Percentiles rank a stretch among this genome's conserved stretches.
These are phyloP conservation scores for Melipona beecheii DNA, from an alignment of 2,888 invertebrate genomes.

Conservation along the genomic window DNA sequence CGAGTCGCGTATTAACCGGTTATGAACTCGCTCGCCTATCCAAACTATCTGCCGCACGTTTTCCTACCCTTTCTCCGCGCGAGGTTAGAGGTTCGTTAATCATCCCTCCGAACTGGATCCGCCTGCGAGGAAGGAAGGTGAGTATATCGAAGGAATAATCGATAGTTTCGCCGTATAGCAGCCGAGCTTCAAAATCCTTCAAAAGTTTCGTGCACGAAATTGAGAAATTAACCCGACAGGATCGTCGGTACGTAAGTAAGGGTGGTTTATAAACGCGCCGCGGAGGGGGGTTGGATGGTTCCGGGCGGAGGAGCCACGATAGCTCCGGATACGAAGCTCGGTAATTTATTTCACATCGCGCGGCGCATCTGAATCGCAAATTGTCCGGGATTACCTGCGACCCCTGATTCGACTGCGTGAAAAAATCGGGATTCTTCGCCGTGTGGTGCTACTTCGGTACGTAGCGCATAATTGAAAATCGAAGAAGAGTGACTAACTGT, in stretches of 20 bases:
- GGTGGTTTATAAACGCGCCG: constrained; percentile 43
- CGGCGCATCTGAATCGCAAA: constrained; percentile 72
- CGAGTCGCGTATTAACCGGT: constrained; percentile 3
- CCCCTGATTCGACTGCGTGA: neutral
- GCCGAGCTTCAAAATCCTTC: no score
- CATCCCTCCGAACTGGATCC: constrained; percentile 14
- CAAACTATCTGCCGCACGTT: neutral
- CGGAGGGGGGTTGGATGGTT: constrained; percentile 21
- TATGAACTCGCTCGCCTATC: constrained; percentile 19
- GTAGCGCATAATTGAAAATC: no score
- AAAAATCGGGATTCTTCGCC: no score
- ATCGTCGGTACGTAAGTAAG: constrained; percentile 12
- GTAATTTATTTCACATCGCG: constrained; percentile 71
- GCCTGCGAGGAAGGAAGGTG: neutral
- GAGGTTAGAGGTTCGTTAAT: constrained; percentile 37
- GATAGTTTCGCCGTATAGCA: constrained; percentile 28
- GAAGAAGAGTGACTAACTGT: no score
- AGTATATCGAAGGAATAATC: constrained; percentile 22
- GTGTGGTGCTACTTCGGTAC: no score
- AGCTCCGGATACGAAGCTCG: constrained; percentile 25
- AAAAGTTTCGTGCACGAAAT: constrained; percentile 60
- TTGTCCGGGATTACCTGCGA: constrained; percentile 63
- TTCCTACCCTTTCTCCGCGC: neutral
- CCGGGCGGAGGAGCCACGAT: constrained; percentile 19
- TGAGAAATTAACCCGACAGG: constrained; percentile 56